phyloP scores from a whole-genome alignment of 2,888 invertebrate genomes.

The Chrysodeixis includens region DNA sequence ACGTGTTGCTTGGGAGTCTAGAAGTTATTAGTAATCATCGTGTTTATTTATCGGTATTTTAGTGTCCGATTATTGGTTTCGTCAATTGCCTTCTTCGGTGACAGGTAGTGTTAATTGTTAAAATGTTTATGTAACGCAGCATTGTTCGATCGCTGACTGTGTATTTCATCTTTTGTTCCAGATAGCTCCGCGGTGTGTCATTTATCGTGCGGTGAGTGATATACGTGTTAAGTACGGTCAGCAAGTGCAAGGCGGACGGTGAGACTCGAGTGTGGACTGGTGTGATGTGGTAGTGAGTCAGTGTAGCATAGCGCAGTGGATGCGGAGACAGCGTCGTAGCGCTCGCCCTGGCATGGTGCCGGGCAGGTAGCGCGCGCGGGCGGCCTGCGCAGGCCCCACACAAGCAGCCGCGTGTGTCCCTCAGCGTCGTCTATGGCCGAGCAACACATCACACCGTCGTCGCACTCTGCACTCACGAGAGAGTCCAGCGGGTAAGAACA shows the following conservation, averaged over 20 bases:
- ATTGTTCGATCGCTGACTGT: conserved; percentile 81
- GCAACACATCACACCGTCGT: conserved; percentile 94
- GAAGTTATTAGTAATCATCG: conserved; percentile 55
- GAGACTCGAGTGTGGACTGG: conserved; percentile 64
- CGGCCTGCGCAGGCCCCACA: conserved; percentile 89
- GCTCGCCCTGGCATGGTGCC: conserved; percentile 88
- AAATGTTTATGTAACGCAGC: conserved; percentile 88
- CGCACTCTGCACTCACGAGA: conserved; percentile 93
- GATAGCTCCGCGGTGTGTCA: conserved; percentile 77
- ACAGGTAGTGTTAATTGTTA: conserved; percentile 78
- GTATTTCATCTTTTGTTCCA: conserved; percentile 84
- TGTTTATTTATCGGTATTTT: conserved; percentile 47
- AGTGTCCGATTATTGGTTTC: conserved; percentile 35
- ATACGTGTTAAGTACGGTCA: conserved; percentile 59
- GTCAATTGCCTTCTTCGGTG: conserved; percentile 63
- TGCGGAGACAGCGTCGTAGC: conserved; percentile 80
- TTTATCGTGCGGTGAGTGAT: conserved; percentile 60
- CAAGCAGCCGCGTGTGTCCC: conserved; percentile 90
- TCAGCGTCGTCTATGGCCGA: conserved; percentile 97
- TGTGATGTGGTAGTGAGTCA: conserved; percentile 69
- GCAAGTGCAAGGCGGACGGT: conserved; percentile 63
- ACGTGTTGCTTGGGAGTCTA: conserved; percentile 71
- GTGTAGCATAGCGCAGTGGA: conserved; percentile 73
- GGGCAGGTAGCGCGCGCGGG: conserved; percentile 89
- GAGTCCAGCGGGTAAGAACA: conserved; percentile 88